Evolutionary conservation across 2,797 vertebrate genomes (phyloP), one percentile per base, ranked within the genome.

Genomic region (Leptatherina wallacei): DNA sequence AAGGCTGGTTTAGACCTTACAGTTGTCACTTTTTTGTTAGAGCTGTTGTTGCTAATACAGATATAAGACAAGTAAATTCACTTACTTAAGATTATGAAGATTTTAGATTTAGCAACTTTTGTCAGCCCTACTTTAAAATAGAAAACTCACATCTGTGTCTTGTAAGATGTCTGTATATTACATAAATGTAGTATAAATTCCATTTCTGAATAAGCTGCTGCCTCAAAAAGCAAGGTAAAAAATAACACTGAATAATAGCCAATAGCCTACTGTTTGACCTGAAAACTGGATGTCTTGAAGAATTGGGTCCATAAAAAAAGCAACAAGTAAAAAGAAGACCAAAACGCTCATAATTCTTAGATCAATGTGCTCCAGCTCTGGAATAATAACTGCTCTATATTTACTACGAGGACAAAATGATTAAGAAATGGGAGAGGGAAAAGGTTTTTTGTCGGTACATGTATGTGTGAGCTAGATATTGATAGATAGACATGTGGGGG

Each of bases 401-500:
- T 71, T 69, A 82, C 67, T 55, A 60, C 73, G 36, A 61, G 33
- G n/a, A 64, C 61, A 73, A 80, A 82, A 83, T 57, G 44, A 69
- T 57, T 11, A 9, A 54, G 62, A 78, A 76, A 71, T 0, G 3
- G 59, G 14, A 64, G 22, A 71, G 49, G 60, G 30, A 64, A 58
- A 24, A 22, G 55, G 35, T 73, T 63, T 71, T 79, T 69, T 75
- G 29, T 40, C 75, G 58, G 77, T 74, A 84, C 65, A 77, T 82
- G 83, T 62, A 77, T 64, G 66, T 47, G 75, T n/a, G 65, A n/a
- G 74, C 3, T 33, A 74, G 78, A 83, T 81, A 83, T 62, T 81
- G 87, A 82, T 40, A 84, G 85, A 89, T 83, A 88, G 81, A 88
- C 80, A 77, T 30, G 55, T 75, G 65, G 68, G 71, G 88, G 75